These are phyloP conservation scores for Ursus arctos DNA, from an alignment of 2,113 vertebrate genomes.

Conservation along the genomic window DNA sequence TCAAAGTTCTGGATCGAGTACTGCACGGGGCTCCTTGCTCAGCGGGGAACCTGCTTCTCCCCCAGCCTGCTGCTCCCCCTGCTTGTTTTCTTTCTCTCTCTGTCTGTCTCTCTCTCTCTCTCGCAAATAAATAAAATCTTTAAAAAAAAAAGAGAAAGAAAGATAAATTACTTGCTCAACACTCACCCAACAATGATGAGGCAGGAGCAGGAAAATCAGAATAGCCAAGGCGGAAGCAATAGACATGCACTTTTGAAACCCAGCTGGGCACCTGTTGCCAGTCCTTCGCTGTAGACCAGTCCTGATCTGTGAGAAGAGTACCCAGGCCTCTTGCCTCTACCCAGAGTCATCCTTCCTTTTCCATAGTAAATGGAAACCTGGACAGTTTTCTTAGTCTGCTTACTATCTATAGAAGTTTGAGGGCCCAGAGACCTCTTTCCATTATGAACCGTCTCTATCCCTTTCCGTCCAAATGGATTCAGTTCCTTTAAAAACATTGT, in stretches of 20 bases:
- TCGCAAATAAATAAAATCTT: background rate
- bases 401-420: background rate
- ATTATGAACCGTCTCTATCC: background rate
- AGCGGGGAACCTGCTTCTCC: background rate
- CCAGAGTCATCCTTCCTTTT: background rate
- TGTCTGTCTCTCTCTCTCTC: background rate
- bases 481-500: slow-evolving; percentile 10
- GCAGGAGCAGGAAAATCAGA: background rate
- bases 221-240: background rate
- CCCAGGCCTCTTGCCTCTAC: background rate
- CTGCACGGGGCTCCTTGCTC: background rate
- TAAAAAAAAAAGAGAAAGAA: background rate
- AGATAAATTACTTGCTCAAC: background rate
- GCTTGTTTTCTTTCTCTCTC: background rate
- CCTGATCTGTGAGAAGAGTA: background rate
- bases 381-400: background rate
- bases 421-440: background rate
- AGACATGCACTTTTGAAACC: background rate
- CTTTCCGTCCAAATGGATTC: background rate
- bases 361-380: background rate
- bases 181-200: background rate
- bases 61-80: background rate
- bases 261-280: background rate
- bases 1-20: background rate
- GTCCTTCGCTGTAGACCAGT: background rate